These are phyloP conservation scores for Notechis scutatus DNA, from an alignment of 2,113 vertebrate genomes.

Conservation along the genomic window DNA sequence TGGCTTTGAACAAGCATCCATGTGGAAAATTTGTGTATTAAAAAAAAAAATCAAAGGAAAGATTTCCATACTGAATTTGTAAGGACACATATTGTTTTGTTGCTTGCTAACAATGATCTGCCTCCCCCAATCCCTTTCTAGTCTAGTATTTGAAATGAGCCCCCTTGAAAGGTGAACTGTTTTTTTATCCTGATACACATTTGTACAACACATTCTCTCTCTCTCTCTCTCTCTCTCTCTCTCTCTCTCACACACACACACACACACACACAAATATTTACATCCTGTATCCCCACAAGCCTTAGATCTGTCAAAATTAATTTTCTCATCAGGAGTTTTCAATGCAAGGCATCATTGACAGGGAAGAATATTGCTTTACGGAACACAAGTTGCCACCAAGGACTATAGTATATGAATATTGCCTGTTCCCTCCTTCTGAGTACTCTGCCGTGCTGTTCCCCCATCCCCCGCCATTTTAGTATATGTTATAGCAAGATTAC, in stretches of 20 bases:
- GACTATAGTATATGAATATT: neutral
- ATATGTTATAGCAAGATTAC: neutral
- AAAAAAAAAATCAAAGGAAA: neutral
- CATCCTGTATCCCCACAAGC: neutral
- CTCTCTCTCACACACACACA: too few relatives aligned
- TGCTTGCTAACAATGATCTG: constrained; percentile 13
- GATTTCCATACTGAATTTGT: constrained; percentile 2
- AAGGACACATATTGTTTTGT: constrained; percentile 28
- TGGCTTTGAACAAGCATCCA: neutral
- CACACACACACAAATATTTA: neutral
- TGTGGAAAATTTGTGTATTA: neutral
- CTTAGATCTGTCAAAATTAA: neutral
- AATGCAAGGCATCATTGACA: rapidly evolving
- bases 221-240: too few relatives aligned
- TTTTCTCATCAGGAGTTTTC: rapidly evolving
- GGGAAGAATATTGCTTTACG: neutral
- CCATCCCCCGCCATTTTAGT: neutral
- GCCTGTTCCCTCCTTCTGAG: neutral
- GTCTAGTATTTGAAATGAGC: neutral
- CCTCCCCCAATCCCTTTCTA: neutral
- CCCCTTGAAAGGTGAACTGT: neutral
- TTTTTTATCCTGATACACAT: neutral
- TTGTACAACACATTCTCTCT: neutral
- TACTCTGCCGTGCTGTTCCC: neutral
- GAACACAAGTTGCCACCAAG: neutral